phyloP scores from a whole-genome alignment of 1,140 invertebrate genomes.

The Steinernema feltiae region DNA sequence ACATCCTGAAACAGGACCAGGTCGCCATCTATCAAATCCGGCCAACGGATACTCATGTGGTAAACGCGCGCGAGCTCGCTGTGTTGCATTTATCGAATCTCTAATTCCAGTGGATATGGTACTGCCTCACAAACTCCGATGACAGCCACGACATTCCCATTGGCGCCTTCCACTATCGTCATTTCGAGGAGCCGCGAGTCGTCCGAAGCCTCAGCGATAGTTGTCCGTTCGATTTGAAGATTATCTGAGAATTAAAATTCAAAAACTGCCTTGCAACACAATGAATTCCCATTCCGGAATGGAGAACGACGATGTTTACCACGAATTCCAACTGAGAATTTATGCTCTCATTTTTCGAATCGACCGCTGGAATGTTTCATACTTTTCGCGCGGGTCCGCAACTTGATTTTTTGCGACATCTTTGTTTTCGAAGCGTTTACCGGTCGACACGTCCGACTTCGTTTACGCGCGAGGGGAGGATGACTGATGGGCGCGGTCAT shows the following conservation, averaged over 20 bases:
- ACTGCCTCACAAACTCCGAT: neutral
- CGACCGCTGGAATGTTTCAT: neutral
- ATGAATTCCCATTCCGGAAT: too few relatives aligned
- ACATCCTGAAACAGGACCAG: neutral
- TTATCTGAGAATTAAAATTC: neutral
- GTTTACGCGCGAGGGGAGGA: neutral
- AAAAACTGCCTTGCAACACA: too few relatives aligned
- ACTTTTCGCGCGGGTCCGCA: neutral
- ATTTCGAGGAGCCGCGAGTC: neutral
- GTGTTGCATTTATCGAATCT: neutral
- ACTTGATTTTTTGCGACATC: constrained; percentile 6
- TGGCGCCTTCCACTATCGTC: neutral
- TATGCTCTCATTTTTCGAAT: neutral
- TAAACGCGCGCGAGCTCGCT: neutral
- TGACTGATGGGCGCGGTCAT: neutral
- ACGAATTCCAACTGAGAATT: too few relatives aligned
- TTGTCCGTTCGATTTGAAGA: neutral
- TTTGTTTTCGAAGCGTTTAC: neutral
- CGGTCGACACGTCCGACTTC: constrained; percentile 5
- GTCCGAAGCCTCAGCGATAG: neutral
- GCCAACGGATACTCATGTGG: neutral
- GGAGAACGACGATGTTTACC: too few relatives aligned
- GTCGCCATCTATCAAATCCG: neutral
- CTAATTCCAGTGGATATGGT: neutral
- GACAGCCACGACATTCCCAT: neutral